Conservation (phyloP, 2,797 vertebrate genomes). For the Mormyrus proboscirostris region DNA sequence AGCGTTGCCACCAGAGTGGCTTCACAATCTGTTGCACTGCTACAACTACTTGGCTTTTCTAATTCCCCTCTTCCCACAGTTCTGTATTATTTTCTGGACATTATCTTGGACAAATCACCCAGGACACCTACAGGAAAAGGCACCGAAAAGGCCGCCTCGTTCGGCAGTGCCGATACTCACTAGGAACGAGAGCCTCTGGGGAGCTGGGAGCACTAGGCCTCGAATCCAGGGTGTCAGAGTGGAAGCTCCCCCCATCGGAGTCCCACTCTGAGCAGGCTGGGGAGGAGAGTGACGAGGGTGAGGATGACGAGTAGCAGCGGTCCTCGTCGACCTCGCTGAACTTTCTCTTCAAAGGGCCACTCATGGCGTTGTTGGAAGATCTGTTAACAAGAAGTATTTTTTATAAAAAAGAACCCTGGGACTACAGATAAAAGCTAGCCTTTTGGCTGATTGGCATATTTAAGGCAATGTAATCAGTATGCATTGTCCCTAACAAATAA, state of each 20-base stretch:
- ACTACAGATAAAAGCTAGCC: neutral
- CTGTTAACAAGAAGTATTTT: constrained; percentile 36
- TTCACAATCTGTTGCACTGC: neutral
- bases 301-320: constrained; percentile 74
- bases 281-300: constrained; percentile 67
- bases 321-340: constrained; percentile 89
- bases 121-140: neutral
- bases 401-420: neutral
- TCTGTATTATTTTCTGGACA: neutral
- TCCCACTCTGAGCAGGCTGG: constrained; percentile 82
- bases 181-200: constrained; percentile 62
- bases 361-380: constrained; percentile 72
- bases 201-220: constrained; percentile 68
- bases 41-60: neutral
- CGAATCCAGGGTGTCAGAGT: constrained; percentile 67
- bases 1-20: neutral
- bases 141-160: neutral
- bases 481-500: neutral
- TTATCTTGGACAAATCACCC: neutral
- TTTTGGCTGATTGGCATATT: neutral
- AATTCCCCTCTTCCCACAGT: neutral
- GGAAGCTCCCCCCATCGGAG: constrained; percentile 78
- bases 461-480: neutral
- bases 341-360: constrained; percentile 90
- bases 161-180: constrained; percentile 62